A percentile compares a stretch with the other conserved stretches of the same genome.
phyloP scores from a whole-genome alignment of 2,113 vertebrate species.

The Ptilonorhynchus violaceus region DNA sequence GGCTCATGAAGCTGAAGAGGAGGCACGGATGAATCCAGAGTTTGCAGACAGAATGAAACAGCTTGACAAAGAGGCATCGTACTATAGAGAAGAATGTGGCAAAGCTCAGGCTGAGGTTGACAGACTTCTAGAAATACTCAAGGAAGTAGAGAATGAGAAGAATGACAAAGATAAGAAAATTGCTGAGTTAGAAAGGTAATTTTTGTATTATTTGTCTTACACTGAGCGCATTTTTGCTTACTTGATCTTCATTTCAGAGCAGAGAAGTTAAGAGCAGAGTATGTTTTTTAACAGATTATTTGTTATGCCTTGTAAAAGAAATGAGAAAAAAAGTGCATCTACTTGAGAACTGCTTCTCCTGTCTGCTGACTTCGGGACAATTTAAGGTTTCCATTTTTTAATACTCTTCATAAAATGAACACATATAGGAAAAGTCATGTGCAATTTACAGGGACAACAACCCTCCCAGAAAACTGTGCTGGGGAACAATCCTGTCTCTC shows the following conservation, averaged over 20 bases:
- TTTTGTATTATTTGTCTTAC: not conserved
- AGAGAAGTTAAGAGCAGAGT: not conserved
- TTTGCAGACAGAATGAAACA: conserved; percentile 87
- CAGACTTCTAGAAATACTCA: conserved; percentile 87
- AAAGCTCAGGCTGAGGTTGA: conserved; percentile 92
- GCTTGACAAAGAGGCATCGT: conserved; percentile 90
- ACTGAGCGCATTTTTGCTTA: not conserved
- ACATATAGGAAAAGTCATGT: not conserved
- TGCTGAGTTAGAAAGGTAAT: conserved; percentile 91
- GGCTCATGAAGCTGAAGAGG: conserved; percentile 86
- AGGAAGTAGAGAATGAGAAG: conserved; percentile 88
- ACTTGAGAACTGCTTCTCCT: not conserved
- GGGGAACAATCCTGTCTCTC: not conserved
- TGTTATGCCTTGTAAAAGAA: not conserved
- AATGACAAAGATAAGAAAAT: conserved; percentile 92
- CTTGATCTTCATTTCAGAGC: not conserved
- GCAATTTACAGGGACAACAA: not conserved
- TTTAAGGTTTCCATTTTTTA: not conserved
- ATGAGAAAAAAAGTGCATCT: not conserved
- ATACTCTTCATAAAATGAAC: not conserved
- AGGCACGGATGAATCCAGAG: conserved; percentile 83
- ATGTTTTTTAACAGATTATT: not conserved
- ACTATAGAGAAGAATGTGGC: conserved; percentile 88
- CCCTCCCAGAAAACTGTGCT: not conserved
- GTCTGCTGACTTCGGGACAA: not conserved